Conservation (phyloP, 92 coral and sea anemone genomes). For the Scolanthus callimorphus region DNA sequence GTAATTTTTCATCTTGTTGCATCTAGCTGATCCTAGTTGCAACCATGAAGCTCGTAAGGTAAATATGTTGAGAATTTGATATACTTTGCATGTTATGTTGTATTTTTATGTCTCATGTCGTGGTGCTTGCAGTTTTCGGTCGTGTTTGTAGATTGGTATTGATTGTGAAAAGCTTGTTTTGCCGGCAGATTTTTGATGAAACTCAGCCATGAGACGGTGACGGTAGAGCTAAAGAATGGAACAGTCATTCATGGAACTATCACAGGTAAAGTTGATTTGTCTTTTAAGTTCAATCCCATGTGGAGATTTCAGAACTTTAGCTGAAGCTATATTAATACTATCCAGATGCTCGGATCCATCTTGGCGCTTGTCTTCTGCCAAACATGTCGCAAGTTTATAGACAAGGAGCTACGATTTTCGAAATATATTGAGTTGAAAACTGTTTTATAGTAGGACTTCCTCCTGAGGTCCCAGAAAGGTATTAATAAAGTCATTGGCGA, state of each 20-base stretch:
- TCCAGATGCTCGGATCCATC: too few relatives aligned
- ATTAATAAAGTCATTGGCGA: too few relatives aligned
- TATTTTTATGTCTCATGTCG: constrained; percentile 7
- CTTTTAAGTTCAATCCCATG: too few relatives aligned
- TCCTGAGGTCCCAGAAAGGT: too few relatives aligned
- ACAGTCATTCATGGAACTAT: constrained; percentile 99
- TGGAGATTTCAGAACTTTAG: too few relatives aligned
- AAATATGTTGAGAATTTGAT: constrained; percentile 6
- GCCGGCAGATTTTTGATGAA: constrained; percentile 94
- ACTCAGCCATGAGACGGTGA: constrained; percentile 98
- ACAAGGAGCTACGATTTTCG: too few relatives aligned
- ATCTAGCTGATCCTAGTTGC: constrained; percentile 76
- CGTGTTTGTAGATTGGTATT: too few relatives aligned
- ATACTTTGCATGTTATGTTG: not conserved
- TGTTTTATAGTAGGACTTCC: too few relatives aligned
- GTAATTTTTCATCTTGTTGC: constrained; percentile 93
- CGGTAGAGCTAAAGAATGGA: constrained; percentile 95
- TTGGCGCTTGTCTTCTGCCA: too few relatives aligned
- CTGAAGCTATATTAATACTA: too few relatives aligned
- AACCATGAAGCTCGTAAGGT: constrained; percentile 99
- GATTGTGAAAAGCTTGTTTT: not conserved
- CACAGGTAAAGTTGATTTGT: constrained; percentile 88
- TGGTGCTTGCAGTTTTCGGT: constrained; percentile 3
- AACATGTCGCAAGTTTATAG: too few relatives aligned
- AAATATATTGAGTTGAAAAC: too few relatives aligned